These are phyloP conservation scores for Drosophila rubida DNA, from an alignment of 2,888 invertebrate species.

Conservation along the genomic window DNA sequence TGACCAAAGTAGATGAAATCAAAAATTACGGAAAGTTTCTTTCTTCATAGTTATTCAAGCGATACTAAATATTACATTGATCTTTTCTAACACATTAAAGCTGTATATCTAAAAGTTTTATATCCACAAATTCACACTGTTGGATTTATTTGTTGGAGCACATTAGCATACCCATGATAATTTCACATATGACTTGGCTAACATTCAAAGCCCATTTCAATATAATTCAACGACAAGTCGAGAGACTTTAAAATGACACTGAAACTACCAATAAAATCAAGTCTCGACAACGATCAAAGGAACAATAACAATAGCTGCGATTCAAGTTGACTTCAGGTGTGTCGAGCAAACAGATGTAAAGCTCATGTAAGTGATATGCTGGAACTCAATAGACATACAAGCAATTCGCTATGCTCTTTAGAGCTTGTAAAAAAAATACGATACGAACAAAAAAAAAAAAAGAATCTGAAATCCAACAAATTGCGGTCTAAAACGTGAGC, in stretches of 20 bases:
- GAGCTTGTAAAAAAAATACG: constrained; percentile 54
- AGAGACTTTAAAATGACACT: constrained; percentile 48
- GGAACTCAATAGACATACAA: constrained; percentile 24
- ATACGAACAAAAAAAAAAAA: constrained; percentile 60
- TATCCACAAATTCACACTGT: constrained; percentile 2
- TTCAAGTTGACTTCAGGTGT: constrained; percentile 25
- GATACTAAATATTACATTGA: background rate
- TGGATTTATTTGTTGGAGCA: constrained; percentile 3
- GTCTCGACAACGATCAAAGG: constrained; percentile 22
- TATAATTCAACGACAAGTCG: constrained; percentile 26
- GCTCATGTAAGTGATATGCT: constrained; percentile 53
- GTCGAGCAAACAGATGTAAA: constrained; percentile 52
- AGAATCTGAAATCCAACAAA: constrained; percentile 59
- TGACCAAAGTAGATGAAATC: background rate
- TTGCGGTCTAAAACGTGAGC: constrained; percentile 73
- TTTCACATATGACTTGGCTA: constrained; percentile 18
- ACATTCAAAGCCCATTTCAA: constrained; percentile 26
- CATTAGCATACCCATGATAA: constrained; percentile 50
- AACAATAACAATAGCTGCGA: constrained; percentile 21
- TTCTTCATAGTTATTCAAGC: background rate
- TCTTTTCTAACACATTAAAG: background rate
- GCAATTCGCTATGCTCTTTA: constrained; percentile 71
- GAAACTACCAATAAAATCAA: constrained; percentile 40
- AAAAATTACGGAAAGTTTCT: no score
- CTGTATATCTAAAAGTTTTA: background rate